Percentiles rank a stretch among this genome's conserved stretches.
phyloP scores from a whole-genome alignment of 2,797 vertebrate species.

The Danio kyathit region DNA sequence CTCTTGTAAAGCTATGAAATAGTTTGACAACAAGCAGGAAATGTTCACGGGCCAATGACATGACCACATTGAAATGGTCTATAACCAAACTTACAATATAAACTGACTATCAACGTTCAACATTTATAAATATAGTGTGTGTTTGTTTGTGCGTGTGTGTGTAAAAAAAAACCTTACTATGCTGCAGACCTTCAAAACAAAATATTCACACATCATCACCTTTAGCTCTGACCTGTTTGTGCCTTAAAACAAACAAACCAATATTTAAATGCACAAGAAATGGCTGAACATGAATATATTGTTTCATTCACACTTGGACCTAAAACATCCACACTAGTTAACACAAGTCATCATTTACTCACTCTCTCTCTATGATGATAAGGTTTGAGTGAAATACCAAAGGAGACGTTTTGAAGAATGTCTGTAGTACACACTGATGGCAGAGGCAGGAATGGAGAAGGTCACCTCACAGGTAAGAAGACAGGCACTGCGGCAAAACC shows the following conservation, averaged over 20 bases:
- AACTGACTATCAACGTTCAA: too few species aligned
- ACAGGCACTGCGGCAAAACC: constrained; percentile 73
- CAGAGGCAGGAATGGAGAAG: constrained; percentile 68
- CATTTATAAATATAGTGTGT: too few species aligned
- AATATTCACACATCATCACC: not conserved
- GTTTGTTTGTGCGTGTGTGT: too few species aligned
- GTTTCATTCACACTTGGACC: not conserved
- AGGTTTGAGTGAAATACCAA: not conserved
- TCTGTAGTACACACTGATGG: constrained; percentile 56
- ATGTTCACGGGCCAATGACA: too few species aligned
- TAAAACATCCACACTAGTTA: not conserved
- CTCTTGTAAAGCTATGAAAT: too few species aligned
- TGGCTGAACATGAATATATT: not conserved
- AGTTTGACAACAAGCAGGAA: too few species aligned
- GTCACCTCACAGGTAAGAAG: constrained; percentile 73
- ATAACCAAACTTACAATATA: too few species aligned
- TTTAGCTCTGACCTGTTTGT: not conserved
- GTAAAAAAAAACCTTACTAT: too few species aligned
- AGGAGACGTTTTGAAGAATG: not conserved
- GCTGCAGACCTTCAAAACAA: not conserved
- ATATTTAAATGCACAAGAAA: not conserved
- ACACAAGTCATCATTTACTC: not conserved
- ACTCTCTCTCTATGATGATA: not conserved
- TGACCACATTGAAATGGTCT: too few species aligned
- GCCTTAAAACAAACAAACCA: not conserved